Evolutionary conservation across 2,888 invertebrate genomes (phyloP), one percentile per base, ranked within the genome.

Genomic region (Drosophila birchii): DNA sequence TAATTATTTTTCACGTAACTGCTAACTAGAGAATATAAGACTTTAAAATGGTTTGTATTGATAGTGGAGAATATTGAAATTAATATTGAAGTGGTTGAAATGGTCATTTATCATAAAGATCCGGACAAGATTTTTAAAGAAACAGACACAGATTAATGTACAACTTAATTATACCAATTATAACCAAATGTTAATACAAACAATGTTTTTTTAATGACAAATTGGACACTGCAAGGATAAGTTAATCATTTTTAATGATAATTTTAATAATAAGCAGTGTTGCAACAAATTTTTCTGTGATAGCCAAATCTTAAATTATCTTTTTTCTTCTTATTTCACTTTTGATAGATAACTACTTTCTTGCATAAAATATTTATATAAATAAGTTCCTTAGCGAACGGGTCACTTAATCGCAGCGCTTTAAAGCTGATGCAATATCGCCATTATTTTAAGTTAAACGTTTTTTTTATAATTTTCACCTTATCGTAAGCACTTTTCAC

Each of bases 401-500:
- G 9, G 34, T 9, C 34, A 32, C 26, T n/a, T 45, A 6, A 18
- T 4, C 4, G 12, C 9, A 41, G 5, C 2, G 39, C n/a, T n/a
- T 9, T 7, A 23, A 20, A 8, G 34, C 16, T 51, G 51, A 51
- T 51, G 51, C 34, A 51, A 51, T 34, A 34, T 18, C 43, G 6
- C 20, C 47, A 3, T n/a, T 11, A 6, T n/a, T 18, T 11, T 8
- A 32, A 32, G 3, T 32, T 5, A 34, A 18, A 9, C 2, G 12
- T n/a, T n/a, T 8, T 18, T 0, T 5, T 0, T 9, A 20, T 16
- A 51, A 34, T 51, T 12, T 34, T 34, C 20, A 51, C 34, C 34
- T 34, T 51, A 34, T 51, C n/a, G 41, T 26, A 1, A 18, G 9
- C 39, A 23, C 32, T 44, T 36, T 39, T 18, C 20, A 60, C 61